Percentiles rank a stretch among this genome's conserved stretches.
phyloP scores from a whole-genome alignment of 2,113 vertebrate species.

The Dicentrarchus labrax region DNA sequence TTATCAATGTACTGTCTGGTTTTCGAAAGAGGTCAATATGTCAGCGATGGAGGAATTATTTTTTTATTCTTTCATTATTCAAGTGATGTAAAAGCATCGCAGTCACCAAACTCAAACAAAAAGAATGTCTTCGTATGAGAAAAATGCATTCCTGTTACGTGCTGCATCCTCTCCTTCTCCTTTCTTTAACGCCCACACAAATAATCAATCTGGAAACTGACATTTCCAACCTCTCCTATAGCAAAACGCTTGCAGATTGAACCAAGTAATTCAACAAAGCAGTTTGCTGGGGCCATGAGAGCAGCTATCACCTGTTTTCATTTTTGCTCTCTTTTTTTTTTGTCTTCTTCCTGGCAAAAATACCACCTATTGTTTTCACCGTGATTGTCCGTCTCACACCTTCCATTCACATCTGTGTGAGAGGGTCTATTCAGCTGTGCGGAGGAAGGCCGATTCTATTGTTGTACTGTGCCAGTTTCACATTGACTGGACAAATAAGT shows the following conservation, averaged over 20 bases:
- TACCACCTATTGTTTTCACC: slow-evolving; percentile 38
- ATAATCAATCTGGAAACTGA: slow-evolving; percentile 47
- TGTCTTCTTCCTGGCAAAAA: slow-evolving; percentile 42
- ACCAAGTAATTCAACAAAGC: slow-evolving; percentile 12
- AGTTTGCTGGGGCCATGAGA: background rate
- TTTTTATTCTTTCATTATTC: background rate
- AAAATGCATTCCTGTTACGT: background rate
- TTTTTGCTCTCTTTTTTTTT: slow-evolving; percentile 10
- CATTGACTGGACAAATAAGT: slow-evolving; percentile 38
- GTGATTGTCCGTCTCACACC: slow-evolving; percentile 33
- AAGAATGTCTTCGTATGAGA: background rate
- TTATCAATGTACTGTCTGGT: background rate
- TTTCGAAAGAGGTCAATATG: slow-evolving; percentile 2
- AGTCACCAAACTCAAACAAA: background rate
- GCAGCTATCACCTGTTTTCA: slow-evolving; percentile 21
- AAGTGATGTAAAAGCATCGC: slow-evolving; percentile 9
- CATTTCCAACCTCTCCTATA: slow-evolving; percentile 40
- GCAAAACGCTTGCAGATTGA: slow-evolving; percentile 36
- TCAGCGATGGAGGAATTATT: background rate
- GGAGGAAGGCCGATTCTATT: slow-evolving; percentile 5
- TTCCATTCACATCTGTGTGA: slow-evolving; percentile 37
- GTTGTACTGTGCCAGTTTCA: slow-evolving; percentile 23
- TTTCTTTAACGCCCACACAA: slow-evolving; percentile 35
- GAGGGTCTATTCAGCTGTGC: slow-evolving; percentile 18
- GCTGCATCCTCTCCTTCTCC: slow-evolving; percentile 13